phyloP scores from a whole-genome alignment of 1,140 invertebrate species.

The Gryllus bimaculatus region DNA sequence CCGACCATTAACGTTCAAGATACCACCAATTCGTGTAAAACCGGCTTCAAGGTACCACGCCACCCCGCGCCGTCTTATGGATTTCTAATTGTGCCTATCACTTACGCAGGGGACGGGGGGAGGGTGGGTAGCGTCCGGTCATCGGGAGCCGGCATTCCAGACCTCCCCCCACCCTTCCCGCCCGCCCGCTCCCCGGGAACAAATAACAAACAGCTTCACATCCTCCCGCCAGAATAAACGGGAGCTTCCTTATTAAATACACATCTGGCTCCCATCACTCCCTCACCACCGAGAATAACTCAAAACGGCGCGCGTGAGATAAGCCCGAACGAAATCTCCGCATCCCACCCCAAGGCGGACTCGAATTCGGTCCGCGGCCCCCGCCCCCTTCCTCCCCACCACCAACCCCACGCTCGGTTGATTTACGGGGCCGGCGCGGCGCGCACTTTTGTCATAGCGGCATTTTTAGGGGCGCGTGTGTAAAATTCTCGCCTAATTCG shows the following conservation, averaged over 20 bases:
- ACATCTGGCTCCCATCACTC: background rate
- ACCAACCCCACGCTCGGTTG: background rate
- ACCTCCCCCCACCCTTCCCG: background rate
- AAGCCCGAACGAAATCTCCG: background rate
- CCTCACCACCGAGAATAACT: background rate
- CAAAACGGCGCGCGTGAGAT: background rate
- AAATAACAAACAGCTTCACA: background rate
- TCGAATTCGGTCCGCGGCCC: background rate
- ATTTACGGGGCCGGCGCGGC: background rate
- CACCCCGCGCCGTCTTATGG: too few species aligned
- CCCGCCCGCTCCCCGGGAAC: background rate
- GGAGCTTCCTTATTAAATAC: background rate
- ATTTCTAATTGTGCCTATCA: background rate
- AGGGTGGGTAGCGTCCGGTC: background rate
- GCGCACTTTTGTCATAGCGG: background rate
- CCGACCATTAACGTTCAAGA: too few species aligned
- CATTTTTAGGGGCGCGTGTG: too few species aligned
- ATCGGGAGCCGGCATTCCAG: background rate
- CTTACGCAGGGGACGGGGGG: too few species aligned
- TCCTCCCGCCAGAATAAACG: background rate
- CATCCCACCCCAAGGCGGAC: background rate
- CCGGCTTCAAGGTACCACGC: too few species aligned
- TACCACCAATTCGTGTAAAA: too few species aligned
- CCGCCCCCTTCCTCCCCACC: too few species aligned
- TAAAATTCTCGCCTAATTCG: background rate